Evolutionary conservation across 1,140 invertebrate species (phyloP), one percentile per base, ranked within the genome.

Genomic region (Bombus confusus): DNA sequence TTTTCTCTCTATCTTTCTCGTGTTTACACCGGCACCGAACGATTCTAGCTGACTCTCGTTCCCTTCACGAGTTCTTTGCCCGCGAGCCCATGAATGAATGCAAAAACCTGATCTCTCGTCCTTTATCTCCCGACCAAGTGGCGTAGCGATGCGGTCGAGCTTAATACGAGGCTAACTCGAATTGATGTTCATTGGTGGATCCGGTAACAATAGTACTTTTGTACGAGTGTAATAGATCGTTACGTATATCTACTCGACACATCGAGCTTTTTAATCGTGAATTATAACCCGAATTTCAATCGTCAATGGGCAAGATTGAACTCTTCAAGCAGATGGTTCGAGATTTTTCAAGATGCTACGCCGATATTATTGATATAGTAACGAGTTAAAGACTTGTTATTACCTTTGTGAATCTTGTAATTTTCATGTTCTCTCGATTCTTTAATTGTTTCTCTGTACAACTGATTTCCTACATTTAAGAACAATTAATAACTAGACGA

Each of bases 101-200:
- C 69, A 81, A 88, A 91, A 91, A 86, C 68, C 86, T 37, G 86
- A 87, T 78, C 84, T 86, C 86, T 80, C 72, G 86, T 62, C 59
- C 81, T 90, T 85, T 91, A 89, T 91, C 86, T 90, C 52, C 12
- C 57, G n/a, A 57, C 57, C 79, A 59, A 80, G 85, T 57, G 79
- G 52, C 81, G 72, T 28, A 64, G 31, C 64, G 71, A 72, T 75
- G 75, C 43, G 72, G 22, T 43, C 71, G 76, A 71, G 59, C 77
- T 87, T 83, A 90, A 83, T 72, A 80, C 83, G 80, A 47, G 88
- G 83, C 88, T 87, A 80, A 90, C 85, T 87, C 82, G 87, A 89
- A 75, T 74, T 76, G 68, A 84, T 73, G 76, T 47, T 74, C 76
- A 31, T 75, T 59, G 12, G 25, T 28, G 31, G 28, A 3, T 22